Conservation (phyloP, 2,797 vertebrate species). For the Arrhamphus sclerolepis region DNA sequence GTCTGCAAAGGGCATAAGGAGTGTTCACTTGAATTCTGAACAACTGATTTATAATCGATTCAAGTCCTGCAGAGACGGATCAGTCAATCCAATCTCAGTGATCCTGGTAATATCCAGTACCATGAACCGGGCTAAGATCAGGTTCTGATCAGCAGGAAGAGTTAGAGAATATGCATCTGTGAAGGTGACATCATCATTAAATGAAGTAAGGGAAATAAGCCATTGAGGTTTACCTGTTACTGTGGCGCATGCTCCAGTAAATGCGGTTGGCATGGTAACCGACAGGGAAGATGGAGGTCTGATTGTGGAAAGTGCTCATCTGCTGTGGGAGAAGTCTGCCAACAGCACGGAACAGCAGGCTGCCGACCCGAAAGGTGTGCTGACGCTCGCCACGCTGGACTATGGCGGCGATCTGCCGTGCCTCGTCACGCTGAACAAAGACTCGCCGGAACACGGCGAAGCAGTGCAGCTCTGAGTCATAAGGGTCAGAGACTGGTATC, state of each 20-base stretch:
- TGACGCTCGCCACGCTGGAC: slow-evolving; percentile 91
- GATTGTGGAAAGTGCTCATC: slow-evolving; percentile 89
- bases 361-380: slow-evolving; percentile 96
- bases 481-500: slow-evolving; percentile 42
- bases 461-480: slow-evolving; percentile 90
- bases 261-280: slow-evolving; percentile 93
- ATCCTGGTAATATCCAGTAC: too few relatives aligned
- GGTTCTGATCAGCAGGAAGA: too few relatives aligned
- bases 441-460: slow-evolving; percentile 95
- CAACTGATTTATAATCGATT: too few relatives aligned
- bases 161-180: too few relatives aligned
- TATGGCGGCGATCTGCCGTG: slow-evolving; percentile 92
- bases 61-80: too few relatives aligned
- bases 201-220: too few relatives aligned
- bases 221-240: slow-evolving; percentile 68
- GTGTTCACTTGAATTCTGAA: background rate
- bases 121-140: too few relatives aligned
- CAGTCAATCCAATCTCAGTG: too few relatives aligned
- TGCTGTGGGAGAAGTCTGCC: slow-evolving; percentile 95
- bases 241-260: slow-evolving; percentile 95
- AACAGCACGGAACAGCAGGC: slow-evolving; percentile 90
- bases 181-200: too few relatives aligned
- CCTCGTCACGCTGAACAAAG: slow-evolving; percentile 93
- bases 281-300: slow-evolving; percentile 89
- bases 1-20: slow-evolving; percentile 51